Conservation (phyloP, 2,113 vertebrate genomes). For the Telmatochromis sp. region DNA sequence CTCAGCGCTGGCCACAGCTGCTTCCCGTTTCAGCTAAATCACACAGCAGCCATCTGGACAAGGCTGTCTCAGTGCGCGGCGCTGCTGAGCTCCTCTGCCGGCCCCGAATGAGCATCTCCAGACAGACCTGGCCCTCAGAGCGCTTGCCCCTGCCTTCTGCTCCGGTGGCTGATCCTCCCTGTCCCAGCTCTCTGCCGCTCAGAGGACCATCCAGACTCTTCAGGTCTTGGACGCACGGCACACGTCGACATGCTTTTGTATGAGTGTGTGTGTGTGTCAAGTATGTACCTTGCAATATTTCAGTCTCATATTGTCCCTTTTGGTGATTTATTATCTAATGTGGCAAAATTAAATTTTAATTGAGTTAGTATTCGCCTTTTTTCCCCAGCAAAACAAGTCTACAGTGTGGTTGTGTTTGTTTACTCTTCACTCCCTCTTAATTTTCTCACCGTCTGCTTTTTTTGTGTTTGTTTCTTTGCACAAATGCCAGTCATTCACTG, state of each 20-base stretch:
- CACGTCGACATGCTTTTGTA: background rate
- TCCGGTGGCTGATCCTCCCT: slow-evolving; percentile 58
- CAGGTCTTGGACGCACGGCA: background rate
- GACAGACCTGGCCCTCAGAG: slow-evolving; percentile 55
- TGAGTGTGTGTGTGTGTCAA: background rate
- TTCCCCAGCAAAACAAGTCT: background rate
- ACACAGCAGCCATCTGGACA: slow-evolving; percentile 79
- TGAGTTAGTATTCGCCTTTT: background rate
- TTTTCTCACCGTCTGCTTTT: background rate
- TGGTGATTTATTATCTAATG: background rate
- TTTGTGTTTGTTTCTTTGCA: background rate
- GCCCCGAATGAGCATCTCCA: slow-evolving; percentile 13
- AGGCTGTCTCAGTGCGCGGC: slow-evolving; percentile 55
- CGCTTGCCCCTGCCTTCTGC: slow-evolving; percentile 64
- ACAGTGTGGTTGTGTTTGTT: background rate
- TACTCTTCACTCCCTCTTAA: background rate
- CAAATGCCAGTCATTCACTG: slow-evolving; percentile 42
- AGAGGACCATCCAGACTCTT: background rate
- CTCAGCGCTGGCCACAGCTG: slow-evolving; percentile 79
- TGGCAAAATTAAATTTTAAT: background rate
- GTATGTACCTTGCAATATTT: background rate
- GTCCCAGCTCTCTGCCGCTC: slow-evolving; percentile 59
- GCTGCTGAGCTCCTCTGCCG: slow-evolving; percentile 71
- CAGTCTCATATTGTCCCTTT: background rate
- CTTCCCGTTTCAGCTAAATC: slow-evolving; percentile 83